Evolutionary conservation across 2,797 vertebrate genomes (phyloP).

Genomic region (Lophotriccus pileatus): DNA sequence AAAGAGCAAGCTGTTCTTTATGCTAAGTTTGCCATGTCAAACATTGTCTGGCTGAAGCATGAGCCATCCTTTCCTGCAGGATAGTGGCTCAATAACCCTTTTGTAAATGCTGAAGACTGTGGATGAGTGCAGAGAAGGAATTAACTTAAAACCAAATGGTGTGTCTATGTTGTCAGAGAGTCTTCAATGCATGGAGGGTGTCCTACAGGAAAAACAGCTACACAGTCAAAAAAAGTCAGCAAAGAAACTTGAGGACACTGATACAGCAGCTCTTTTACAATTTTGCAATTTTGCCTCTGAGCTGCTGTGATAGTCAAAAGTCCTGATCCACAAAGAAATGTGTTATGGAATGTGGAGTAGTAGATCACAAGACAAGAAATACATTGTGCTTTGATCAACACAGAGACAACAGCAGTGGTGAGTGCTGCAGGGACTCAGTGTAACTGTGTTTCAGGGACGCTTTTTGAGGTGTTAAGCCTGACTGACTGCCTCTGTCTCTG

Average conservation of each 20-base stretch:
- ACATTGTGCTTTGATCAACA: background rate
- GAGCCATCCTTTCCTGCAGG: background rate
- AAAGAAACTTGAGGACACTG: background rate
- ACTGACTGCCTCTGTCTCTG: background rate
- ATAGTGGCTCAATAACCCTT: background rate
- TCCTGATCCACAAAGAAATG: background rate
- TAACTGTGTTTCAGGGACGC: background rate
- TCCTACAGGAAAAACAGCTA: background rate
- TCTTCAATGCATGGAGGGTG: background rate
- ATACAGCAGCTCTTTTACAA: background rate
- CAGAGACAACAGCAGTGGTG: background rate
- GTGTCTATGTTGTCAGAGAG: background rate
- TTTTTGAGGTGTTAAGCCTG: background rate
- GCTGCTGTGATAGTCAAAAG: background rate
- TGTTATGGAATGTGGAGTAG: background rate
- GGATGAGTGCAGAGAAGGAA: background rate
- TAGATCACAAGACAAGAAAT: background rate
- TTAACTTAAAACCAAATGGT: background rate
- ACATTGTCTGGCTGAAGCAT: background rate
- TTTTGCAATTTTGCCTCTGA: background rate
- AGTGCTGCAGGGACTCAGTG: background rate
- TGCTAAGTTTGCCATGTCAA: background rate
- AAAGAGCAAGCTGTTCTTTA: background rate
- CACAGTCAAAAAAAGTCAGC: background rate
- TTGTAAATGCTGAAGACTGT: background rate